Base-by-base conservation (phyloP, 2,888 invertebrate genomes). In the Andrena haemorrhoa region DNA sequence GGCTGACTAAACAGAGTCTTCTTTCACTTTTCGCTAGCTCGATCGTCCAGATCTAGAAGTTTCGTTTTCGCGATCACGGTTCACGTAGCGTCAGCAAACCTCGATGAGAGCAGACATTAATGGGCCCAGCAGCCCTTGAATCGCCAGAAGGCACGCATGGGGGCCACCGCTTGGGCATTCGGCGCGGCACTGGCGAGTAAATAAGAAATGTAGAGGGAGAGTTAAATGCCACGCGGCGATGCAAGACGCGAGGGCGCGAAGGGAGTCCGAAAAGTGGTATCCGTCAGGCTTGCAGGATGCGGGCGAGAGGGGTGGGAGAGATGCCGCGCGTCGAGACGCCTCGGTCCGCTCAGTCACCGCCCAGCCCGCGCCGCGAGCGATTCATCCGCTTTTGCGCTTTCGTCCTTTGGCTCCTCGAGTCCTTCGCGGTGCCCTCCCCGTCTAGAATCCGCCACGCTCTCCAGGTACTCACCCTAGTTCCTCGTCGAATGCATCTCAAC, bases 311-410 rank as follows among this genome's bases (percentile, higher is more conserved):
- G 83, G 86, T 89, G 89, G 90, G 87, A 89, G 88, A 85, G 90
- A 88, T 85, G 90, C 86, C 86, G 89, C 86, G 91, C 90, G 90
- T 89, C 90, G 91, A 86, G 91, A 90, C 90, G 91, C 89, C 87
- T 89, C 86, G 85, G 82, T 86, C 75, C 89, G 89, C 90, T 92
- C 92, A 93, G 93, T 93, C 91, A 91, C 93, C 93, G 92, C 93
- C 93, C 93, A 93, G 88, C 82, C 87, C 83, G 88, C 89, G 87
- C 71, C 86, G 86, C 89, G 89, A 89, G 86, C 87, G 84, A 84
- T 88, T 83, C 84, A 92, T 95, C 95, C 61, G 69, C 26, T 23
- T 33, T 35, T 61, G 66, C 29, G 26, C 41, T 20, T 63, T 23
- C 26, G 35, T 75, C 41, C 12, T 68, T 75, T 51, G 61, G 33